Evolutionary conservation across 2,797 vertebrate species (phyloP), one percentile per base, ranked within the genome.

Genomic region (Aratinga solstitialis): DNA sequence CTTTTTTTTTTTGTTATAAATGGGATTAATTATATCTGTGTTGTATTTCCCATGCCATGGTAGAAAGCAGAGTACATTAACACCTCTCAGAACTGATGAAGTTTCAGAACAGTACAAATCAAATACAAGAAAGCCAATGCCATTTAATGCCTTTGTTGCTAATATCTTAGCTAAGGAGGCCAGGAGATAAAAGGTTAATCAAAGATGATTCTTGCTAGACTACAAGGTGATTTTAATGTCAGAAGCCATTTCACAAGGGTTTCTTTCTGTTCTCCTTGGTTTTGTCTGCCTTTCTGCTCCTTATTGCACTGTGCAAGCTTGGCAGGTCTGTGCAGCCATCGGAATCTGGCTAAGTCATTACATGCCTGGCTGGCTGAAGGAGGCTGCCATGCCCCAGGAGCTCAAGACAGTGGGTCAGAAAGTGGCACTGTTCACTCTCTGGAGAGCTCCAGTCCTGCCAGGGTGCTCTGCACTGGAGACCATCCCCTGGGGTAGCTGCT

Each of bases 371-470:
- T 72, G 79, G 13, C 51, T 63, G 74, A 50, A 73, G 62, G 1
- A 12, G 82, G 23, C 76, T 92, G 91, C 14, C 34, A 13, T 29
- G 82, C 26, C 73, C 47, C 42, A 3, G n/a, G 42, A 81, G 45
- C 71, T 62, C 38, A 11, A 67, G 71, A 62, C 50, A 19, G 18
- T 7, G 50, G 50, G 86, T 93, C 88, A 74, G 94, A 68, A 92
- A 90, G 61, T 89, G 94, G 77, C 93, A 89, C 86, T 93, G 74
- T 74, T 89, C n/a, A 3, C 86, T 38, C 48, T 86, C 71, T 36
- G 27, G 40, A 84, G 80, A 54, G 62, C 73, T 82, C 0, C 0
- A 45, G 66, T 69, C 50, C 50, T 66, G 45, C 29, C 45, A 43
- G 30, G 43, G 45, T 81, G 40, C 40, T 73, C 7, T 10, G 38